Evolutionary conservation across 1,140 invertebrate genomes (phyloP).

Genomic region (Apis mellifera): DNA sequence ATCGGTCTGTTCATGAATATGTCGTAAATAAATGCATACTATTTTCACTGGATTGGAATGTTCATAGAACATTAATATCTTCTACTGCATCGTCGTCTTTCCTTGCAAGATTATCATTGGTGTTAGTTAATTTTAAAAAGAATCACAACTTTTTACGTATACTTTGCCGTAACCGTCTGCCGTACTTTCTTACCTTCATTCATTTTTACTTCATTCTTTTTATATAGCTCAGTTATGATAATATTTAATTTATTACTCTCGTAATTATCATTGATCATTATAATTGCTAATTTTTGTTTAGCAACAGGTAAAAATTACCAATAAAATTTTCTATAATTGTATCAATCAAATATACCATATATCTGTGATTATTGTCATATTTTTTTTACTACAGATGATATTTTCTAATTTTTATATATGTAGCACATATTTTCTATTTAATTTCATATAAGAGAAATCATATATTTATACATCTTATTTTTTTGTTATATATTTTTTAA

Average conservation of each 20-base stretch:
- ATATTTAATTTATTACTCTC: not conserved
- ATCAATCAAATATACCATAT: not conserved
- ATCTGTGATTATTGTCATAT: not conserved
- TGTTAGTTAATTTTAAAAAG: not conserved
- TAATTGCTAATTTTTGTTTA: constrained; percentile 17
- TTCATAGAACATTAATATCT: not conserved
- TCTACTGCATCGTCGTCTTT: not conserved
- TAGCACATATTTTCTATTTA: not conserved
- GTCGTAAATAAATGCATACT: constrained; percentile 59
- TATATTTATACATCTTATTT: not conserved
- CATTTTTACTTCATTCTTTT: not conserved
- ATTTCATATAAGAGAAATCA: not conserved
- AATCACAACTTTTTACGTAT: not conserved
- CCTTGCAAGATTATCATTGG: not conserved
- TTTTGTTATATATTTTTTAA: constrained; percentile 28
- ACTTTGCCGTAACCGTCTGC: constrained; percentile 37
- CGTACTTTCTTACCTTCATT: constrained; percentile 31
- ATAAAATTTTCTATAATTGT: not conserved
- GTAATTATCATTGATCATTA: not conserved
- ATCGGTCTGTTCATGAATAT: constrained; percentile 59
- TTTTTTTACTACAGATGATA: not conserved
- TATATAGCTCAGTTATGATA: not conserved
- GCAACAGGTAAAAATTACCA: constrained; percentile 54
- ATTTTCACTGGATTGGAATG: not conserved
- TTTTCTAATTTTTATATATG: constrained; percentile 5